Evolutionary conservation across 1,140 invertebrate genomes (phyloP), one percentile per base, ranked within the genome.

Genomic region (Hestina assimilis): DNA sequence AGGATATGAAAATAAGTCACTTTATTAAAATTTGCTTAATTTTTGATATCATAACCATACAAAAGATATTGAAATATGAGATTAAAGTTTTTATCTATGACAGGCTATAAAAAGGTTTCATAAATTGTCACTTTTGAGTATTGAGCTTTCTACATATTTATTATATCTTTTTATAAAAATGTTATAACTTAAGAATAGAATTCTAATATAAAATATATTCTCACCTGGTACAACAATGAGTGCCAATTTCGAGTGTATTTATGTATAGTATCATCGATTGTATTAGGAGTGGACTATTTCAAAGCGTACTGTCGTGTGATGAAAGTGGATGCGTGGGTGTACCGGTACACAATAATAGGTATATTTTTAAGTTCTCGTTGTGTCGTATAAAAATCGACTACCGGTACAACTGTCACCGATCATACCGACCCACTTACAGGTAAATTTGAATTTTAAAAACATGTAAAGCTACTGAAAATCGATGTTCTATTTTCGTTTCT

Each of bases 311-410:
- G 17, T 33, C 41, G 47, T 35, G 17, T 51, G 50, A 60, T 60
- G 65, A 67, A 67, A 67, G 56, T 50, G 33, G 55, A 60, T 35
- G 61, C 42, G 65, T 67, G 57, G 65, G 61, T 42, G 31, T 31
- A 61, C 40, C 55, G 31, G 46, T 47, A 57, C 47, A 56, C 52
- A 60, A 51, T 57, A 47, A 60, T 54, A n/a, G n/a, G n/a, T n/a
- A 35, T 66, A 66, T 66, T 61, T 66, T 46, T 55, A 42, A 48
- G 15, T 50, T 20, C 19, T 50, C 33, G 50, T 26, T 35, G 21
- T 23, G 26, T 31, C n/a, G 50, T 29, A 19, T 15, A n/a, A 23
- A 23, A 35, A 52, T 26, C 21, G 45, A 28, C 20, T 47, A 47
- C 33, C 40, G 40, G 2, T 14, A 20, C 40, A 38, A 42, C 40